phyloP scores from a whole-genome alignment of 2,113 vertebrate genomes.

The Gasterosteus aculeatus region DNA sequence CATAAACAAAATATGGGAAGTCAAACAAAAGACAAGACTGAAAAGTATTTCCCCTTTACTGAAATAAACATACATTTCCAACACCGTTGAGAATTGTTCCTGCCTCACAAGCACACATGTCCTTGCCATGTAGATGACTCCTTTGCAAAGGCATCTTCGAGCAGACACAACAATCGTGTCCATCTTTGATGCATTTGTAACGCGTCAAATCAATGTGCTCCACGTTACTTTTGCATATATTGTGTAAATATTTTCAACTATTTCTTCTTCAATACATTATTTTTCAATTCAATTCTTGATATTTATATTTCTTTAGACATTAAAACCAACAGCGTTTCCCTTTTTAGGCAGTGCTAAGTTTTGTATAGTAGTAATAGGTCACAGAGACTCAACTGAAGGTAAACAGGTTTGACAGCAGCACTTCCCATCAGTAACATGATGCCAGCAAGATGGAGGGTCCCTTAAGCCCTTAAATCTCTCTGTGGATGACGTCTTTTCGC shows the following conservation, averaged over 20 bases:
- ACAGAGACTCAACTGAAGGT: slow-evolving; percentile 25
- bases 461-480: slow-evolving; percentile 31
- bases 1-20: neutral
- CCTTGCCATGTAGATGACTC: neutral
- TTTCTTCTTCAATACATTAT: neutral
- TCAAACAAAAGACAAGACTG: neutral
- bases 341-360: neutral
- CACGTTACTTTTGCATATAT: neutral
- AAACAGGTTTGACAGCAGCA: slow-evolving; percentile 62
- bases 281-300: neutral
- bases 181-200: neutral
- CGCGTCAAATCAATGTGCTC: neutral
- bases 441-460: slow-evolving; percentile 29
- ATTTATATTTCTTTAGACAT: neutral
- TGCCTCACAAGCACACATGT: neutral
- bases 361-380: slow-evolving; percentile 30
- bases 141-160: neutral
- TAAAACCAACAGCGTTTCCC: neutral
- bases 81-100: neutral
- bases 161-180: neutral
- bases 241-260: neutral
- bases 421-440: slow-evolving; percentile 46
- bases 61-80: neutral
- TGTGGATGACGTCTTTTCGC: slow-evolving; percentile 37
- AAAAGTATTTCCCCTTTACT: neutral